Percentiles rank a stretch among this genome's conserved stretches.
These are phyloP conservation scores for Amazonetta brasiliensis DNA, from an alignment of 2,797 vertebrate species.

Conservation along the genomic window DNA sequence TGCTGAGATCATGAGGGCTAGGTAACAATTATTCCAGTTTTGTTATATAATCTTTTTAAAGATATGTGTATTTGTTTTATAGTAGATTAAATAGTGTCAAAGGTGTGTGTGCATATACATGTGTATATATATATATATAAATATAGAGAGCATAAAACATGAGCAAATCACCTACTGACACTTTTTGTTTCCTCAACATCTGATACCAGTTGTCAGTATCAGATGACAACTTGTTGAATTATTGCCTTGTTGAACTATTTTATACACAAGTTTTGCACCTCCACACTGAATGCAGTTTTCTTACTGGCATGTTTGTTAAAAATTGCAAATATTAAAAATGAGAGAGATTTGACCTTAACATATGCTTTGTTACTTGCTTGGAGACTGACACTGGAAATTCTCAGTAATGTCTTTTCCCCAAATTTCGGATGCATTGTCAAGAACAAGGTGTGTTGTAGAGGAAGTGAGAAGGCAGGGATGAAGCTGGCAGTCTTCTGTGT, in stretches of 20 bases:
- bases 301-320: neutral
- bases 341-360: neutral
- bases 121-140: neutral
- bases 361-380: neutral
- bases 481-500: neutral
- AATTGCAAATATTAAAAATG: no score
- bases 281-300: neutral
- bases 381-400: neutral
- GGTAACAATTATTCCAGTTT: neutral
- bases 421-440: neutral
- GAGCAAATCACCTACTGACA: neutral
- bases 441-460: neutral
- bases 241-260: neutral
- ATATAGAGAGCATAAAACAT: neutral
- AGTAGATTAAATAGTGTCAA: neutral
- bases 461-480: fast-evolving
- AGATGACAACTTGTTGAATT: neutral
- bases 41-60: neutral
- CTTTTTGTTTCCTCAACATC: neutral
- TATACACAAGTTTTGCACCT: fast-evolving
- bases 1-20: neutral
- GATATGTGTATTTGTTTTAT: neutral
- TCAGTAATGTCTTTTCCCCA: neutral
- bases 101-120: no score
- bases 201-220: neutral